Base-by-base conservation (phyloP, 2,888 invertebrate genomes). In the Diadegma fenestrale region DNA sequence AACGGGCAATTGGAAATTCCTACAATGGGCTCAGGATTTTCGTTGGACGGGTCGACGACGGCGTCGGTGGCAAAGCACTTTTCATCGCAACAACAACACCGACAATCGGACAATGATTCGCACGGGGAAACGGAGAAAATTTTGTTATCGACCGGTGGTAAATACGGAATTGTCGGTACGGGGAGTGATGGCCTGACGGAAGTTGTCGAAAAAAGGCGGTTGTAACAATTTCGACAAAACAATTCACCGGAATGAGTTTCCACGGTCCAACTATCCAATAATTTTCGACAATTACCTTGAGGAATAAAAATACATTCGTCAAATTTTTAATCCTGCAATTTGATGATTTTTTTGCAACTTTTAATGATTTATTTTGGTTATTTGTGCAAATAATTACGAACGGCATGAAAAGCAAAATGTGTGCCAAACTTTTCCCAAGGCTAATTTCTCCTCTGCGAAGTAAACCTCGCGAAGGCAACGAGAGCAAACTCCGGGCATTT, bases 321-420 rank as follows among this genome's bases (percentile, higher is more conserved):
- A 22, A 54, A 26, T 58, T 26, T 26, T 12, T 41, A 3, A 5
- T 41, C 7, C 54, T 5, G 1, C 1, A 0, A 19, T 14, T 22
- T 22, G 17, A 17, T 5, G 14, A 41, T 14, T 37, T 3, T 41
- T 10, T 37, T 14, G 37, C n/a, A n/a, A n/a, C n/a, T 66, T 41
- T 41, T 12, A 14, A 41, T 41, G 22, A 63, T 58, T 14, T 14
- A 12, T 71, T 51, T 5, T 33, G 19, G 22, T 51, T 26, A 22
- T 51, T 68, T 63, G 19, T 51, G 30, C 37, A 51, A 51, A 69
- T 58, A 51, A 69, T 58, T 82, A 93, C 93, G 92, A 90, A 94
- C 94, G 90, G 88, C 94, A 94, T 75, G 93, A 93, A 86, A 94
- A 94, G 86, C 94, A 94, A 80, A 94, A 93, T 19, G 89, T 89